Percentiles rank a stretch among this genome's conserved stretches.
These are phyloP conservation scores for Chlorops oryzae DNA, from an alignment of 1,140 invertebrate species.

Conservation along the genomic window DNA sequence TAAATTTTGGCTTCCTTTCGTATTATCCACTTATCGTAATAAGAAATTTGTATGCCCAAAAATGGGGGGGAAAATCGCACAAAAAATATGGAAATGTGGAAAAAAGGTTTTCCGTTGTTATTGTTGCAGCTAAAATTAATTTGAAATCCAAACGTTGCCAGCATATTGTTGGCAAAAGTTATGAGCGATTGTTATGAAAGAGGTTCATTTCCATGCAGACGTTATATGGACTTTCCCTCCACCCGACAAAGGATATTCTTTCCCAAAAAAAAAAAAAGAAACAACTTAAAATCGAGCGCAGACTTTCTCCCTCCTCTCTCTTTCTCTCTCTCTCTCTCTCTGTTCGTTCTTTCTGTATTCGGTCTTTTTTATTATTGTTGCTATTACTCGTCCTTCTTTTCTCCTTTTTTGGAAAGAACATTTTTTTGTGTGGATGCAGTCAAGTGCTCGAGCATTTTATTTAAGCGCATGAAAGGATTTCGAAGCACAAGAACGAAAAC, in stretches of 20 bases:
- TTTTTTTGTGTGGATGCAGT: conserved; percentile 45
- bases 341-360: conserved; percentile 2
- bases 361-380: conserved; percentile 3
- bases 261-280: too few relatives aligned
- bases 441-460: conserved; percentile 48
- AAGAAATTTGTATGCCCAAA: conserved; percentile 8
- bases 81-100: background rate
- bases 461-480: conserved; percentile 46
- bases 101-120: too few relatives aligned
- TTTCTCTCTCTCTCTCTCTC: background rate
- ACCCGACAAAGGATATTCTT: too few relatives aligned
- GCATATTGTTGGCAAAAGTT: conserved; percentile 7
- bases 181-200: conserved; percentile 2
- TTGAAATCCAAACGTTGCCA: conserved; percentile 9
- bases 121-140: too few relatives aligned
- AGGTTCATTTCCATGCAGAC: too few relatives aligned
- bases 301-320: too few relatives aligned
- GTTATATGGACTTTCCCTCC: too few relatives aligned
- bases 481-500: too few relatives aligned
- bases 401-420: too few relatives aligned
- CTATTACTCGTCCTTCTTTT: too few relatives aligned
- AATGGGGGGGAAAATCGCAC: background rate
- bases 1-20: conserved; percentile 17
- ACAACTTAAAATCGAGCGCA: too few relatives aligned
- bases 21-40: conserved; percentile 16